These are phyloP conservation scores for Nannoperca australis DNA, from an alignment of 2,797 vertebrate species.

Conservation along the genomic window DNA sequence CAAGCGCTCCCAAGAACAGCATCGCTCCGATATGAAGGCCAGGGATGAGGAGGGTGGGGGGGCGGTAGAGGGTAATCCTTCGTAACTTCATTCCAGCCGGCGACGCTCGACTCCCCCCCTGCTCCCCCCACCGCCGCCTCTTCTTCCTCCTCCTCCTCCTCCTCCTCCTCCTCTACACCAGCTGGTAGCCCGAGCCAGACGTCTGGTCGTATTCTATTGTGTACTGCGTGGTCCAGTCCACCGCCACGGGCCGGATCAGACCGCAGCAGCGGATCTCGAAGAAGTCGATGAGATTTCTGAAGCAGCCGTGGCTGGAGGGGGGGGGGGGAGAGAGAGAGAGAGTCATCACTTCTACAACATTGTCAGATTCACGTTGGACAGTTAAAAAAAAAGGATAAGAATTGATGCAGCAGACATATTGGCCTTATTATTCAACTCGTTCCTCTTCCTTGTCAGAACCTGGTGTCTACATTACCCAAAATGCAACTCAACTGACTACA, in stretches of 20 bases:
- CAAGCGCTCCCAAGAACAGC: constrained; percentile 82
- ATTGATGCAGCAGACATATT: not conserved
- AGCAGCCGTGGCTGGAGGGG: constrained; percentile 91
- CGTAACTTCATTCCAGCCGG: constrained; percentile 21
- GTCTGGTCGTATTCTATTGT: constrained; percentile 99
- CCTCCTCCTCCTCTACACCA: constrained; percentile 88
- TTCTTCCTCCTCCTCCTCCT: constrained; percentile 25
- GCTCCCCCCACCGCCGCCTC: not conserved
- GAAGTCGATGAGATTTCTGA: constrained; percentile 98
- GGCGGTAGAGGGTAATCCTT: constrained; percentile 31
- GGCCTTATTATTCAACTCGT: too few relatives aligned
- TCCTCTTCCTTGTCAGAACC: not conserved
- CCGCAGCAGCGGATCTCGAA: constrained; percentile 99
- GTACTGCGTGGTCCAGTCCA: constrained; percentile 99
- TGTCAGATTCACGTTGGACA: too few relatives aligned
- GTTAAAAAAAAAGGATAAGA: not conserved
- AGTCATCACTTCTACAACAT: too few relatives aligned
- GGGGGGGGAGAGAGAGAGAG: constrained; percentile 13
- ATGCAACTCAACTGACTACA: too few relatives aligned
- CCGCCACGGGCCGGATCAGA: constrained; percentile 93
- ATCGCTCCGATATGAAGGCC: constrained; percentile 73
- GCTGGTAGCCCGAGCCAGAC: constrained; percentile 97
- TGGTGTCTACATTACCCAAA: too few relatives aligned
- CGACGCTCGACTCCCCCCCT: constrained; percentile 2
- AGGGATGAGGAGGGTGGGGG: constrained; percentile 3